Percentiles rank a stretch among this genome's conserved stretches.
These are phyloP conservation scores for Hippocampus mohnikei DNA, from an alignment of 2,113 vertebrate genomes.

Conservation along the genomic window DNA sequence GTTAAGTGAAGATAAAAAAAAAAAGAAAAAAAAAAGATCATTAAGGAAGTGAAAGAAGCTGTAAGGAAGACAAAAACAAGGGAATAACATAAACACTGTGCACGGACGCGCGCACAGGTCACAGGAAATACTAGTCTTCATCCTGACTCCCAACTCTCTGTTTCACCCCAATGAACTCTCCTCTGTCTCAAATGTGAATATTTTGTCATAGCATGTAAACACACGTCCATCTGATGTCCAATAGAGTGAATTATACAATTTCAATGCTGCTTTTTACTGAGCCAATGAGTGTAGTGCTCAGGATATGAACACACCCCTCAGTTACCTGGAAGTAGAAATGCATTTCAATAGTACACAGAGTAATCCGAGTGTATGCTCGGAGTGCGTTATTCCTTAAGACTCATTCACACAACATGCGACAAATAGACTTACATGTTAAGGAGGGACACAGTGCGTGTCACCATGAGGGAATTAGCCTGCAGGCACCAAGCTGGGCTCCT, in stretches of 20 bases:
- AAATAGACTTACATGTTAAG: slow-evolving; percentile 12
- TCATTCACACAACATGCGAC: not conserved
- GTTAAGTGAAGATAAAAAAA: slow-evolving; percentile 21
- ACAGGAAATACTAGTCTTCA: not conserved
- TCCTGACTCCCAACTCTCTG: not conserved
- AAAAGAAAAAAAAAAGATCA: slow-evolving; percentile 2
- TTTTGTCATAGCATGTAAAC: not conserved
- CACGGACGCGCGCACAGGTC: slow-evolving; percentile 5
- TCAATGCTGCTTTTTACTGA: not conserved
- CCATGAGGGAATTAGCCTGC: slow-evolving; percentile 18
- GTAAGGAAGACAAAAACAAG: slow-evolving; percentile 8
- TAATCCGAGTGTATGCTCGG: not conserved
- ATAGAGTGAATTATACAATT: not conserved
- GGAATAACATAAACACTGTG: slow-evolving; percentile 3
- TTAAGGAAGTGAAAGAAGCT: not conserved
- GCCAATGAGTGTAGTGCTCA: not conserved
- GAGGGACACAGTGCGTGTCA: slow-evolving; percentile 11
- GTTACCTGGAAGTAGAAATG: not conserved
- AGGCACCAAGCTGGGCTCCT: slow-evolving; percentile 11
- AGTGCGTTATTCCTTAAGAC: not conserved
- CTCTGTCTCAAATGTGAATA: not conserved
- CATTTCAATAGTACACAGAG: not conserved
- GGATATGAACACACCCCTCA: not conserved
- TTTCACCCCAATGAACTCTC: not conserved
- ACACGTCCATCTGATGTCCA: not conserved